Conservation (phyloP, 2,888 invertebrate genomes). For the Macaria notata region DNA sequence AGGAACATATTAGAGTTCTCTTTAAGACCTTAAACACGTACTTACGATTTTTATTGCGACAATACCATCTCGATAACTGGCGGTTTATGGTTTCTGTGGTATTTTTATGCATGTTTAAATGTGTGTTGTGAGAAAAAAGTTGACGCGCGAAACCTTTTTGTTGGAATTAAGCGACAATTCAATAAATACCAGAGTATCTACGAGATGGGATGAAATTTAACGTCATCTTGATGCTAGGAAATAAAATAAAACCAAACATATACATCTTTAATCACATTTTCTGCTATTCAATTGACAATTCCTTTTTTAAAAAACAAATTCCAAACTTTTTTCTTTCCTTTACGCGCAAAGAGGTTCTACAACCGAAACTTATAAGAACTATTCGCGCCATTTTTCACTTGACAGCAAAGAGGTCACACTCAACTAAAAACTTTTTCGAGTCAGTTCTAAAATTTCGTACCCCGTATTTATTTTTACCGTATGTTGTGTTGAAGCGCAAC, state of each 20-base stretch:
- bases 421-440: not conserved
- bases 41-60: conserved; percentile 18
- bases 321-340: no score
- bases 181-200: conserved; percentile 9
- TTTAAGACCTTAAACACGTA: conserved; percentile 13
- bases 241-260: no score
- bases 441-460: conserved; percentile 15
- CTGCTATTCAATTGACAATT: no score
- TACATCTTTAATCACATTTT: no score
- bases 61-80: conserved; percentile 11
- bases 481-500: conserved; percentile 49
- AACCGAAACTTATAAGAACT: no score
- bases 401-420: no score
- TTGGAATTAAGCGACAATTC: conserved; percentile 3
- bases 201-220: no score
- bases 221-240: no score
- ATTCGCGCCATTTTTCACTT: no score
- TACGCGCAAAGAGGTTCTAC: no score
- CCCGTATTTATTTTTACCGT: conserved; percentile 50
- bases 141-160: not conserved
- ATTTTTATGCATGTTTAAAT: conserved; percentile 17
- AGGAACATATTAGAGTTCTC: conserved; percentile 47
- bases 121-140: conserved; percentile 5
- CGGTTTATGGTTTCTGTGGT: conserved; percentile 12
- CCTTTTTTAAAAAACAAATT: no score